Base-by-base conservation (phyloP, 2,888 invertebrate genomes). In the Gisinianus flammeolus region DNA sequence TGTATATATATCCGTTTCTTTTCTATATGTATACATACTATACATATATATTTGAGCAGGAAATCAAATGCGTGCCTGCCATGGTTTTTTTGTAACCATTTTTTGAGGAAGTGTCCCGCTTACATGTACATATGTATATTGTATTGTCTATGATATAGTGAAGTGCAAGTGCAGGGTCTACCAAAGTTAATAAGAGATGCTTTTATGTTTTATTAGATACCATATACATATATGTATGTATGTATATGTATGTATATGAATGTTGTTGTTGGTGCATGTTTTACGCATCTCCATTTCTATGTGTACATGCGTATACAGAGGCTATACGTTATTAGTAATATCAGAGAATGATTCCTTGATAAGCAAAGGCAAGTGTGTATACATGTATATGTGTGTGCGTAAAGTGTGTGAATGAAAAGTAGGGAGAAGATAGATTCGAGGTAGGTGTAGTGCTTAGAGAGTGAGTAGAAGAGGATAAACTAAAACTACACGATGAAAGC, bases 91-190 rank as follows among this genome's bases (percentile, higher is more conserved):
- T 56, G 31, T 76, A 56, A 52, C 71, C 66, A 62, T n/a, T 24
- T 54, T 70, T 64, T 44, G 54, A 71, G 77, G 77, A 77, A 76
- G 76, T 77, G 66, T 72, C 24, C 54, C n/a, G n/a, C n/a, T n/a
- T n/a, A n/a, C n/a, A n/a, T n/a, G n/a, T n/a, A n/a, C n/a, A n/a
- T n/a, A n/a, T n/a, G n/a, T n/a, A n/a, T n/a, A n/a, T n/a, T n/a
- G n/a, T n/a, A n/a, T n/a, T n/a, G n/a, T n/a, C n/a, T n/a, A n/a
- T n/a, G n/a, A n/a, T n/a, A n/a, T n/a, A n/a, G n/a, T n/a, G n/a
- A n/a, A n/a, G n/a, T n/a, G n/a, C n/a, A n/a, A n/a, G n/a, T n/a
- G n/a, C n/a, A n/a, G n/a, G n/a, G n/a, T n/a, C n/a, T n/a, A n/a
- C n/a, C n/a, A n/a, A n/a, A n/a, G n/a, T n/a, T n/a, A n/a, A n/a